Base-by-base conservation (phyloP, 2,113 vertebrate genomes). In the Drymodes brunneopygia region DNA sequence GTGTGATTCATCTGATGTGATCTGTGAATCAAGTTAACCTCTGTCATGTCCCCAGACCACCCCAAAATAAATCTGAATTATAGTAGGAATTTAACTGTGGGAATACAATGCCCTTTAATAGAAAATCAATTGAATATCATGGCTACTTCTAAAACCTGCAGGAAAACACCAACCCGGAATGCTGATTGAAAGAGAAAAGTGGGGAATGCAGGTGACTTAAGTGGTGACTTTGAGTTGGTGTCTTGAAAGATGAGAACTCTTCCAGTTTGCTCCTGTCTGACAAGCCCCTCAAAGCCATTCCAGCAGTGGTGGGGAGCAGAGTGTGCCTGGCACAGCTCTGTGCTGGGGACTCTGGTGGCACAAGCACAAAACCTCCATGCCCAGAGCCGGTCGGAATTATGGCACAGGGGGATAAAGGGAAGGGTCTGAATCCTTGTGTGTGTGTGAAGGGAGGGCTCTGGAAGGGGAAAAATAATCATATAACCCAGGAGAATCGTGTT, bases 381-480 rank as follows among this genome's bases (percentile, higher is more conserved):
- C 62, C 31, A n/a, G 23, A 24, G 14, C 11, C 3, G 1, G 44
- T 29, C 2, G 8, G n/a, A 61, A 45, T 83, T 57, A 23, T 0
- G 0, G 44, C 45, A 23, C 3, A 0, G 0, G 0, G 21, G 64
- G 64, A 77, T 45, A 54, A 44, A n/a, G 67, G 40, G 45, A 86
- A 79, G 57, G 65, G 36, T 60, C 71, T 88, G 51, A 45, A 27
- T 45, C 28, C 72, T 15, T 20, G 22, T 0, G 4, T 24, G 29
- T 36, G 71, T 0, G 0, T n/a, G 7, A 53, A 82, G 19, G 27
- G 45, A 48, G 31, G 27, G 31, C 45, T 86, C 36, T 88, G 54
- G 33, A n/a, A n/a, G n/a, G n/a, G n/a, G n/a, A n/a, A n/a, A n/a
- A n/a, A n/a, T n/a, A n/a, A n/a, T n/a, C n/a, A n/a, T n/a, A n/a